Conservation (phyloP, 2,888 invertebrate species). For the Dusona sp. region DNA sequence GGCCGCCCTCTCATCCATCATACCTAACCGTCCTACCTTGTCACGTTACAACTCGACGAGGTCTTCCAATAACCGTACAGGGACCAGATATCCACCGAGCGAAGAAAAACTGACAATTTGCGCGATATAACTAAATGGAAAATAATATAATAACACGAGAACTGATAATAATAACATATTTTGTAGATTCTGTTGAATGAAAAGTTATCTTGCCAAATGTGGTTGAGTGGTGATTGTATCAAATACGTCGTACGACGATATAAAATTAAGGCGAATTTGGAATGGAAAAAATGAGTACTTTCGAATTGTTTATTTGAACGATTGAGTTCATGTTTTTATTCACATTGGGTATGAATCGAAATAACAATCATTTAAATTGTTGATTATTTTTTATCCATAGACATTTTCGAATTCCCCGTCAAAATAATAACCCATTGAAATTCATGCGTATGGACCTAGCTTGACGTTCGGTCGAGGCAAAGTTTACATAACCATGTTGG, state of each 20-base stretch:
- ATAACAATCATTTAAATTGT: too few relatives aligned
- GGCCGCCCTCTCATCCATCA: conserved; percentile 85
- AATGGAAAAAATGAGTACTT: too few relatives aligned
- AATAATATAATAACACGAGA: background rate
- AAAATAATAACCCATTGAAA: background rate
- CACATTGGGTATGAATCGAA: too few relatives aligned
- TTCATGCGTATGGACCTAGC: background rate
- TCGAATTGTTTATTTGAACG: too few relatives aligned
- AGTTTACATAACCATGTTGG: background rate
- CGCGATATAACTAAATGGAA: conserved; percentile 2
- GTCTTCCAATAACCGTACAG: conserved; percentile 62
- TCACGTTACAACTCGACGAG: conserved; percentile 76
- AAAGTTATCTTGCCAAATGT: background rate
- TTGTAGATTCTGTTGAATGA: background rate
- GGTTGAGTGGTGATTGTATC: background rate
- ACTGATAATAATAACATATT: conserved; percentile 8
- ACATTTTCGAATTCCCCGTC: too few relatives aligned
- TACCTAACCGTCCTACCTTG: conserved; percentile 79
- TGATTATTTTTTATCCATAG: too few relatives aligned
- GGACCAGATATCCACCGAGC: conserved; percentile 20
- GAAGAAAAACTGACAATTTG: conserved; percentile 34
- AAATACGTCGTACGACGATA: too few relatives aligned
- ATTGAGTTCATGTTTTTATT: too few relatives aligned
- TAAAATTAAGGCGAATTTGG: too few relatives aligned
- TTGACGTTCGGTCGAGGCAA: background rate